phyloP scores from a whole-genome alignment of 2,113 vertebrate species.

The Daboia siamensis region DNA sequence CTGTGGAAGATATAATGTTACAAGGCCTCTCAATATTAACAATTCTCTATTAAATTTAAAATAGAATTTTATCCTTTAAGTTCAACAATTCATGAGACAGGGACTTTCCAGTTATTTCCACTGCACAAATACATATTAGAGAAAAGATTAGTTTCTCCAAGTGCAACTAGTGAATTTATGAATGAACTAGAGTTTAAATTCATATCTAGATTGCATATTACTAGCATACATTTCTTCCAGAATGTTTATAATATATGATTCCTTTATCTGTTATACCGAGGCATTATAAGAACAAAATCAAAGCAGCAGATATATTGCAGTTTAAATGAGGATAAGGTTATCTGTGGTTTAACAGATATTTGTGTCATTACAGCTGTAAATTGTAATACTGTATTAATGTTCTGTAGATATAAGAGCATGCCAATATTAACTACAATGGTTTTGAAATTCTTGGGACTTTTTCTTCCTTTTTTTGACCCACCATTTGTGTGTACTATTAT shows the following conservation, averaged over 20 bases:
- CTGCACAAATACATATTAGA: background rate
- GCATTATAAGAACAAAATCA: conserved; percentile 10
- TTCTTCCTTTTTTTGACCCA: background rate
- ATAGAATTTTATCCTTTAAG: background rate
- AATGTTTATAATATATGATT: background rate
- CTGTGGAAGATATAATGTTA: background rate
- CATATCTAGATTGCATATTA: background rate
- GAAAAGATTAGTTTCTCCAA: background rate
- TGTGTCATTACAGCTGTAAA: conserved; percentile 19
- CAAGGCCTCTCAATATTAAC: background rate
- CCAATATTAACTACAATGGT: background rate
- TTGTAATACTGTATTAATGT: background rate
- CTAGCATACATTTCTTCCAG: background rate
- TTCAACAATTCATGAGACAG: background rate
- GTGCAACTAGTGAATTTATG: background rate
- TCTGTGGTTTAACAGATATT: conserved; percentile 10
- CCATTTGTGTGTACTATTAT: background rate
- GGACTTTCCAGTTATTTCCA: background rate
- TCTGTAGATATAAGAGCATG: conserved; percentile 10
- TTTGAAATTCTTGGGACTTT: background rate
- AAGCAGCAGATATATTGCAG: conserved; percentile 5
- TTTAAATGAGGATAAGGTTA: background rate
- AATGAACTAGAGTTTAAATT: background rate
- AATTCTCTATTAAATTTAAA: background rate
- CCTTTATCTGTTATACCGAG: conserved; percentile 3